phyloP scores from a whole-genome alignment of 2,888 invertebrate genomes.

The Aproaerema taeniolella region DNA sequence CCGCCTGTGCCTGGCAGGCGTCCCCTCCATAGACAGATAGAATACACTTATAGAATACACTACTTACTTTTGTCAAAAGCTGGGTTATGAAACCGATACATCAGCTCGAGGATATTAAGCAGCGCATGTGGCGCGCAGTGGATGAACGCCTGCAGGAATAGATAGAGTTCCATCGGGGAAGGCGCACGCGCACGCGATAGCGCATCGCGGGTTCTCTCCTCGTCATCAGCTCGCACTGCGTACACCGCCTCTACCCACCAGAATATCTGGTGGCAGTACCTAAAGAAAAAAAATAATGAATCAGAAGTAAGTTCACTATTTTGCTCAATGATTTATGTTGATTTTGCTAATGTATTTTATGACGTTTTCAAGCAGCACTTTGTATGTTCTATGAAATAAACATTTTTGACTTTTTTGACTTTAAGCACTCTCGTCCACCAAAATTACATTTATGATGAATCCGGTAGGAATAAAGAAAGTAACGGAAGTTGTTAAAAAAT shows the following conservation, averaged over 20 bases:
- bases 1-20: no score
- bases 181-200: constrained; percentile 78
- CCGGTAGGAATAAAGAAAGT: no score
- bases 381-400: no score
- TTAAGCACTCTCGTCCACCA: no score
- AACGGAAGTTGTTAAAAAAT: no score
- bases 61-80: constrained; percentile 81
- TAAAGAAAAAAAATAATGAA: constrained; percentile 33
- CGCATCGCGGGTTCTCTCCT: constrained; percentile 78
- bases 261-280: constrained; percentile 84
- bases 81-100: constrained; percentile 76
- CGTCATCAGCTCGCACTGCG: constrained; percentile 67
- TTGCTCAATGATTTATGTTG: no score
- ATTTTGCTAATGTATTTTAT: no score
- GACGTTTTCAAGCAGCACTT: no score
- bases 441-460: no score
- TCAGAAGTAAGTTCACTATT: no score
- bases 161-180: constrained; percentile 85
- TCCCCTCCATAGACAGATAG: no score
- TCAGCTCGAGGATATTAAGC: constrained; percentile 73
- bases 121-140: constrained; percentile 86
- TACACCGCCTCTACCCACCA: constrained; percentile 85
- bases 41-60: neutral
- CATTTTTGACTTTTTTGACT: no score
- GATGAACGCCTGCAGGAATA: constrained; percentile 86